Evolutionary conservation across 2,113 vertebrate genomes (phyloP), one percentile per base, ranked within the genome.

Genomic region (Brachyistius frenatus): DNA sequence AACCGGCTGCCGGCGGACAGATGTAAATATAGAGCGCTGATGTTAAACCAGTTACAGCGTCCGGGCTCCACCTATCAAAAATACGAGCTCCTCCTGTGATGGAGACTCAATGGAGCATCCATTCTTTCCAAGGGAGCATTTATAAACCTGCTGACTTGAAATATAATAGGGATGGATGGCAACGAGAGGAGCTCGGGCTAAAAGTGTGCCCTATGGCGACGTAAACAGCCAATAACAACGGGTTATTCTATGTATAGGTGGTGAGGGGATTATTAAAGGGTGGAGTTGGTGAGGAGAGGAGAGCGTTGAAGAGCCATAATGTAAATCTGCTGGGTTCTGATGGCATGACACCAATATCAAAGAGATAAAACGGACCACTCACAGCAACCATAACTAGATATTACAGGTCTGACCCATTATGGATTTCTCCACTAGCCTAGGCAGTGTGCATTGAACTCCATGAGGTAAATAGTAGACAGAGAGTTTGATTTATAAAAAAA

Each of bases 11-110:
- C 13, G 69, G 41, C 31, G 46, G 33, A 56, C 64, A 67, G 70
- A 75, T 15, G 69, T 78, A 89, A 73, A 90, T 89, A 83, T 83
- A 87, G 80, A 76, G 23, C 16, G 14, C 13, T 84, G 65, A 81
- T 0, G 53, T 72, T 66, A 73, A 86, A 75, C 47, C 15, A 10
- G 54, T 78, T 36, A 33, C 66, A 36, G 55, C 3, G 6, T 47
- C 87, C n/a, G 10, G 30, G 39, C 65, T 8, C 36, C 62, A 58
- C 5, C 66, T 6, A 7, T 70, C 8, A 23, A 78, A 84, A 84
- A 71, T 61, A 61, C 85, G 33, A 71, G 66, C 62, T 65, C 39
- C 49, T 57, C 53, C 37, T 54, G 30, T 35, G 54, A 83, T 32
- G 57, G 53, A 9, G 44, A 49, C 62, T 72, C 52, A 60, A 79